Conservation (phyloP, 2,888 invertebrate genomes). For the Cantharis nigra region DNA sequence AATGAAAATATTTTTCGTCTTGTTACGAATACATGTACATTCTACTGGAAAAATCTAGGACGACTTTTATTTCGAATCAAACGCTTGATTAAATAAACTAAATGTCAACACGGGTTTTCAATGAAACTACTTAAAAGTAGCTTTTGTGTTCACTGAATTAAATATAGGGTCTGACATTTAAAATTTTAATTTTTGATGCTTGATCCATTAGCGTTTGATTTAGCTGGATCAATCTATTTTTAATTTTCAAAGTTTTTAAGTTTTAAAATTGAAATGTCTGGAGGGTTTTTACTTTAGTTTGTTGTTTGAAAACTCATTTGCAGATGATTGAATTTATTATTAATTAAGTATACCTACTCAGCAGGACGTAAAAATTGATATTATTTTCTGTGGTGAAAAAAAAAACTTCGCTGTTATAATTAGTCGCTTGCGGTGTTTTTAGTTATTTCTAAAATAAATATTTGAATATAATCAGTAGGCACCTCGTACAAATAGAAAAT, state of each 20-base stretch:
- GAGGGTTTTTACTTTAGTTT: not conserved
- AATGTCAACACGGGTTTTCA: not conserved
- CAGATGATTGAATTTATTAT: not conserved
- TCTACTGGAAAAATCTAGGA: not conserved
- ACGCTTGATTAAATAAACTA: not conserved
- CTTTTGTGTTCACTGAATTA: conserved; percentile 10
- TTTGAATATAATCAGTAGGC: not conserved
- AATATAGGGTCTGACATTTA: conserved; percentile 10
- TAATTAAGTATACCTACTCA: not conserved
- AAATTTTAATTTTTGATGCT: conserved; percentile 17
- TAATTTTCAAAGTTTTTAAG: not conserved
- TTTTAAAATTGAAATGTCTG: conserved; percentile 1
- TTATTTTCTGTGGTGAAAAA: not conserved
- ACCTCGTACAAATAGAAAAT: not conserved
- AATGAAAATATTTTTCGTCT: not conserved
- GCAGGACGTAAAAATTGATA: not conserved
- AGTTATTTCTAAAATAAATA: not conserved
- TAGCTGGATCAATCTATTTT: conserved; percentile 1
- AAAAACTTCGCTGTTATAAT: not conserved
- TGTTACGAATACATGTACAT: not conserved
- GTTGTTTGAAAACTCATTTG: not conserved
- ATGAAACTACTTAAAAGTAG: conserved; percentile 11
- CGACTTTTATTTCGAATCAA: not conserved
- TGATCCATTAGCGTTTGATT: conserved; percentile 14
- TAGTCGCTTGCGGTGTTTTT: not conserved